phyloP scores from a whole-genome alignment of 2,888 invertebrate genomes.

The Cotesia congregata region DNA sequence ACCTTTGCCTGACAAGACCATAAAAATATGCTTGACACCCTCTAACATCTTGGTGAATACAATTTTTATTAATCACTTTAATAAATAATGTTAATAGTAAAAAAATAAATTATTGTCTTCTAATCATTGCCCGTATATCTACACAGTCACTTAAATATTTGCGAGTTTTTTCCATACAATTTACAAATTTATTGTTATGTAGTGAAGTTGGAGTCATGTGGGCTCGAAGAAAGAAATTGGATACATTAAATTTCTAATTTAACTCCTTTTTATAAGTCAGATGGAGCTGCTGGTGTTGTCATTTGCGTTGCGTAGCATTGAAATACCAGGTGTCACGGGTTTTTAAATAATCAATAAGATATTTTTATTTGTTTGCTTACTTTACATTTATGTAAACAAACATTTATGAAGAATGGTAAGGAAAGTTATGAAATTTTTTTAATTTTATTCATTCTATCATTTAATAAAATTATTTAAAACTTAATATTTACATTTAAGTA shows the following conservation, averaged over 20 bases:
- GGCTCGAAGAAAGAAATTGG: not conserved
- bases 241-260: not conserved
- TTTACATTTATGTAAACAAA: conserved; percentile 2
- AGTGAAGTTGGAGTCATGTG: not conserved
- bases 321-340: not conserved
- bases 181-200: not conserved
- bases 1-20: conserved; percentile 98
- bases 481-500: too few species aligned
- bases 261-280: not conserved
- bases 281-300: not conserved
- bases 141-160: not conserved
- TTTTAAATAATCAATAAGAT: not conserved
- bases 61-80: conserved; percentile 15
- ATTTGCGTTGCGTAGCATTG: not conserved
- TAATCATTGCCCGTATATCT: too few species aligned
- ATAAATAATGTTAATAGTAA: not conserved
- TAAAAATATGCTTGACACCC: conserved; percentile 85
- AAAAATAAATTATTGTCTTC: too few species aligned
- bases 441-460: too few species aligned
- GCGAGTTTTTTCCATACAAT: not conserved
- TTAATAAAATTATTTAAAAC: too few species aligned
- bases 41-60: conserved; percentile 76
- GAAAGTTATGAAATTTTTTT: too few species aligned
- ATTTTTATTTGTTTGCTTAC: not conserved
- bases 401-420: not conserved